Evolutionary conservation across 2,797 vertebrate genomes (phyloP).

Genomic region (Mormyrus hasselquistii): DNA sequence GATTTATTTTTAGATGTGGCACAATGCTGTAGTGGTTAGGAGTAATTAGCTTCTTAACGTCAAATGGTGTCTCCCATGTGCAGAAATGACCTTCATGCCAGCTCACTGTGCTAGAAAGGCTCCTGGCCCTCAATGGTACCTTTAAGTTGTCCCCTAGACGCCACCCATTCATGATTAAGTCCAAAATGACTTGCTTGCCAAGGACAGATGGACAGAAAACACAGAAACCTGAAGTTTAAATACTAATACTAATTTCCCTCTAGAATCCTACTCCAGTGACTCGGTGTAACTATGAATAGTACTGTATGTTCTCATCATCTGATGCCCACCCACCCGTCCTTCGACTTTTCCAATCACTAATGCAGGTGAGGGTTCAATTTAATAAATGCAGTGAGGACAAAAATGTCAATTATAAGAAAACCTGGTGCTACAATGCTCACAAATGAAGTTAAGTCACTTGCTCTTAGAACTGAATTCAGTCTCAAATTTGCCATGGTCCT

Average conservation of each 20-base stretch:
- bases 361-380: background rate
- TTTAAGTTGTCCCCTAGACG: background rate
- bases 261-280: background rate
- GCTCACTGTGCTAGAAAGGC: background rate
- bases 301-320: background rate
- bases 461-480: background rate
- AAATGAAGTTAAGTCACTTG: background rate
- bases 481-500: background rate
- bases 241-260: background rate
- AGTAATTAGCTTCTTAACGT: background rate
- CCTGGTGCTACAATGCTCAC: background rate
- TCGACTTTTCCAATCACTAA: background rate
- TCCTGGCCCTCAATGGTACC: background rate
- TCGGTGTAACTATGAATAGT: background rate
- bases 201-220: background rate
- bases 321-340: background rate
- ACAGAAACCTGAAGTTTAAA: background rate
- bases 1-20: background rate
- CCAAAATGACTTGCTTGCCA: background rate
- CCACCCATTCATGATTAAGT: background rate
- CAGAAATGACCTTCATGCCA: background rate
- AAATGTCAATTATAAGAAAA: background rate
- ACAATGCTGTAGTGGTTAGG: background rate
- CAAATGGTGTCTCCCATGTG: background rate
- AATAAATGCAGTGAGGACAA: background rate